Base-by-base conservation (phyloP, 2,888 invertebrate species). In the Ichneumoninae sp. region DNA sequence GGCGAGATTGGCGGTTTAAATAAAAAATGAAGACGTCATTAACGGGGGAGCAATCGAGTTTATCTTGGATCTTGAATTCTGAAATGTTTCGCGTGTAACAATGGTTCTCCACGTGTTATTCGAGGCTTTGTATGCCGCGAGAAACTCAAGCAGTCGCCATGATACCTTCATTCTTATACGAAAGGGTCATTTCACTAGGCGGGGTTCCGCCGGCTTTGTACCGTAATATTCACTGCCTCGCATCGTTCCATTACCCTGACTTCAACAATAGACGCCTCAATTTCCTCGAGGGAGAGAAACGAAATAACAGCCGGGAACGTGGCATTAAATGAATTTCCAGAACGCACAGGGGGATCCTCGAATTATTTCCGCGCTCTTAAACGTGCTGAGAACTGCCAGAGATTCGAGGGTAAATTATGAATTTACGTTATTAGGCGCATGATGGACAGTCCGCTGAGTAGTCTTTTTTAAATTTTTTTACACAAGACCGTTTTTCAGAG, bases 91-190 rank as follows among this genome's bases (percentile, higher is more conserved):
- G 30, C n/a, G 40, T 7, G 57, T 72, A 72, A 60, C 66, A 83
- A 80, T 80, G 72, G 74, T 65, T 80, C 72, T 74, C 30, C 26
- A 10, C 57, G 69, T 36, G 52, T 74, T 77, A 74, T 84, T 80
- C 74, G 62, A 72, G 52, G 65, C 68, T 50, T n/a, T n/a, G 40
- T 47, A 26, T 19, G 33, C 36, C n/a, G 47, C 62, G 80, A 74
- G 57, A 47, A 65, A 47, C 80, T 70, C 81, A 76, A 33, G 50
- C 62, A 69, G 72, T 82, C 66, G 69, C 71, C 69, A 36, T 77
- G 84, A 85, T 87, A 85, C 85, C 85, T 86, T 84, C 71, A 86
- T 57, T 86, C 86, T 84, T 66, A 80, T 81, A 75, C 70, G 36
- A 75, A 75, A 62, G 62, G 22, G 26, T 74, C 81, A 74, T 84